Conservation (phyloP, 2,888 invertebrate species). For the Byasa hedistus region DNA sequence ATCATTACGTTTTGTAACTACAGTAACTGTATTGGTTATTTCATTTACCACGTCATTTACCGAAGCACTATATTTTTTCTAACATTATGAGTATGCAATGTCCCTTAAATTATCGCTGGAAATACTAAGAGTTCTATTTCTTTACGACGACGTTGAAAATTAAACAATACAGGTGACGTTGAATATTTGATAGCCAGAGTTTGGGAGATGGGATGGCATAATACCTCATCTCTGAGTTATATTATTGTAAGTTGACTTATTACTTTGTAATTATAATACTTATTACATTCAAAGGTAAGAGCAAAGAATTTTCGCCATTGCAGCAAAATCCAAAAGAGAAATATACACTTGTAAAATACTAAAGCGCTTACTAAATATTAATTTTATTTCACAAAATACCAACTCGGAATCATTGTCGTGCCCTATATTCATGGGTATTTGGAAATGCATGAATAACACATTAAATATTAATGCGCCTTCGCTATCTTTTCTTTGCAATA, state of each 20-base stretch:
- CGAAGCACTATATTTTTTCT: too few species aligned
- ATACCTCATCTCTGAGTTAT: too few species aligned
- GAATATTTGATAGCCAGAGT: too few species aligned
- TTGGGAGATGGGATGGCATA: too few species aligned
- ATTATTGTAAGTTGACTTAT: too few species aligned
- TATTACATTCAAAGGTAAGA: too few species aligned
- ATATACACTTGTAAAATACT: conserved; percentile 11
- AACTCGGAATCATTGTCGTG: conserved; percentile 35
- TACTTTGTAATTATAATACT: too few species aligned
- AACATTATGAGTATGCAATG: too few species aligned
- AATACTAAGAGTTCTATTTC: too few species aligned
- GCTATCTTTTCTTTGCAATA: conserved; percentile 50
- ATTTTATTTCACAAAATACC: conserved; percentile 33
- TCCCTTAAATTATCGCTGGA: too few species aligned
- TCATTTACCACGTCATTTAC: not conserved
- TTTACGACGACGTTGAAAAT: too few species aligned
- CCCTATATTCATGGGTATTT: conserved; percentile 45
- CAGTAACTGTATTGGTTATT: not conserved
- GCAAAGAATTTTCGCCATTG: not conserved
- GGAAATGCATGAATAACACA: conserved; percentile 58
- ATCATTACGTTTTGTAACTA: conserved; percentile 37
- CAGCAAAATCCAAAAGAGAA: not conserved
- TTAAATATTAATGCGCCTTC: conserved; percentile 56
- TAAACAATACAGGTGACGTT: too few species aligned
- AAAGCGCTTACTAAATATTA: conserved; percentile 32